phyloP scores from a whole-genome alignment of 1,140 invertebrate species.

The Euwallacea fornicatus region DNA sequence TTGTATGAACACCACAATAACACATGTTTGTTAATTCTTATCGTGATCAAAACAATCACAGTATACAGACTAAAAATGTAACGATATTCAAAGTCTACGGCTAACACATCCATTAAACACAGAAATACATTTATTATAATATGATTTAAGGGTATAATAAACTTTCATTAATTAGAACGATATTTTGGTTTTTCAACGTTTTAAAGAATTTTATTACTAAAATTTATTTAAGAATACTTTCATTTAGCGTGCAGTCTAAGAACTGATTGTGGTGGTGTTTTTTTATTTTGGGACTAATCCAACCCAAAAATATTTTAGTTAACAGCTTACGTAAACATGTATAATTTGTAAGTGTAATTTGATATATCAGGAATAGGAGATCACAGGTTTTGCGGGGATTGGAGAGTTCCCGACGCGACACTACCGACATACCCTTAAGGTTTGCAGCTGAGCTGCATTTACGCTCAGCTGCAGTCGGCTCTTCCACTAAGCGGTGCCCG shows the following conservation, averaged over 20 bases:
- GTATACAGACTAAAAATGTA: slow-evolving; percentile 51
- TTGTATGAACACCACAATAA: slow-evolving; percentile 53
- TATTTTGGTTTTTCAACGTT: slow-evolving; percentile 40
- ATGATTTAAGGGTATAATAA: slow-evolving; percentile 48
- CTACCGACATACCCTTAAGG: not conserved
- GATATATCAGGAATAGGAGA: slow-evolving; percentile 53
- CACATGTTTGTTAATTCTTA: slow-evolving; percentile 50
- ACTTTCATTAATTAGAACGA: slow-evolving; percentile 48
- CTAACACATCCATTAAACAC: slow-evolving; percentile 52
- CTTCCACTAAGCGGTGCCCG: not conserved
- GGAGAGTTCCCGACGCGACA: slow-evolving; percentile 19
- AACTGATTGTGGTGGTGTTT: slow-evolving; percentile 55
- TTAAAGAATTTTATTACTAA: slow-evolving; percentile 40
- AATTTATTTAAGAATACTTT: slow-evolving; percentile 54
- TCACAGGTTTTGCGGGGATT: slow-evolving; percentile 51
- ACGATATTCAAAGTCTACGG: slow-evolving; percentile 47
- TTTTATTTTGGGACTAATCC: slow-evolving; percentile 38
- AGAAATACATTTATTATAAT: slow-evolving; percentile 44
- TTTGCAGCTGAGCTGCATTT: no score
- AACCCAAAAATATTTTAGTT: slow-evolving; percentile 37
- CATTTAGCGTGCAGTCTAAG: slow-evolving; percentile 54
- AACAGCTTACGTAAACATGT: slow-evolving; percentile 45
- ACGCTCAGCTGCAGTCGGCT: no score
- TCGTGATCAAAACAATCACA: slow-evolving; percentile 50
- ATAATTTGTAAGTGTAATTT: slow-evolving; percentile 51